Evolutionary conservation across 2,888 invertebrate species (phyloP).

Genomic region (Hemicrepidius hirtus): DNA sequence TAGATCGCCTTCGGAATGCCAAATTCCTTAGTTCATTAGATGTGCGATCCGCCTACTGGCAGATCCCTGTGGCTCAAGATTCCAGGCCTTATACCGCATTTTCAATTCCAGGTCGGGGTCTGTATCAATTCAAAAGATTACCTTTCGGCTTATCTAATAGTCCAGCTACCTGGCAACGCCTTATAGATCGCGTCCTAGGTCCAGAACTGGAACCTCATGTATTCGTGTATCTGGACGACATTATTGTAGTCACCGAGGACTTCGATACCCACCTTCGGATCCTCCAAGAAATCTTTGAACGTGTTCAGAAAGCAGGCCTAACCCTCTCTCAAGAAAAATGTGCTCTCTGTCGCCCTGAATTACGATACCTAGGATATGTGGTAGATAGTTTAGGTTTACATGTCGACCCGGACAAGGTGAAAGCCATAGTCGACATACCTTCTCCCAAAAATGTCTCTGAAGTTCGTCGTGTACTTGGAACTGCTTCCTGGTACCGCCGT

Average conservation of each 20-base stretch:
- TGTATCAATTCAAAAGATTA: slow-evolving; percentile 55
- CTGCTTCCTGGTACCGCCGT: slow-evolving; percentile 50
- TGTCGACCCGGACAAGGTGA: slow-evolving; percentile 42
- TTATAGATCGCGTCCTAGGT: slow-evolving; percentile 59
- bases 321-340: not conserved
- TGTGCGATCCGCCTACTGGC: no score
- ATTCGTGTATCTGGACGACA: slow-evolving; percentile 49
- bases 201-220: slow-evolving; percentile 56
- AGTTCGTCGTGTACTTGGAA: slow-evolving; percentile 19
- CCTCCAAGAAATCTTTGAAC: not conserved
- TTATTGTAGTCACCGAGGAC: slow-evolving; percentile 8
- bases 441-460: not conserved
- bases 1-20: no score
- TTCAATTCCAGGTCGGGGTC: slow-evolving; percentile 50
- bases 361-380: not conserved
- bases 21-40: no score
- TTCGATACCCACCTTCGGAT: not conserved
- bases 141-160: no score
- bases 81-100: slow-evolving; percentile 45
- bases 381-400: not conserved
- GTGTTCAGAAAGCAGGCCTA: not conserved
- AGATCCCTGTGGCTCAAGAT: no score
- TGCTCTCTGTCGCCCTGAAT: not conserved
- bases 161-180: no score
- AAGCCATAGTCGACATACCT: slow-evolving; percentile 48